phyloP scores from a whole-genome alignment of 2,888 invertebrate genomes.

The Phragmatobia fuliginosa region DNA sequence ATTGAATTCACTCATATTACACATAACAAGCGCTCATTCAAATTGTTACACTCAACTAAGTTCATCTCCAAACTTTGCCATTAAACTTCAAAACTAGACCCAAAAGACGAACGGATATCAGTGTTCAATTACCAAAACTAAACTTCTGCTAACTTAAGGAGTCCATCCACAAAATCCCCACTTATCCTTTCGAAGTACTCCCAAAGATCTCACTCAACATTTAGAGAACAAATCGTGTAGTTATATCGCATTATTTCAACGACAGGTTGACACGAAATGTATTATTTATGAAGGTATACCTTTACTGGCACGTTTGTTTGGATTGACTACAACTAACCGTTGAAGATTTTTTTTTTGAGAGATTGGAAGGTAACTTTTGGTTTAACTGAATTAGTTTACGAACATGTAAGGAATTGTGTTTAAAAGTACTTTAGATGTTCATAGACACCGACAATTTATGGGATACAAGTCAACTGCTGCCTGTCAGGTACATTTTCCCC shows the following conservation, averaged over 20 bases:
- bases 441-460: no score
- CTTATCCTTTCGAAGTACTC: constrained; percentile 15
- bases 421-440: no score
- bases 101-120: not conserved
- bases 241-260: constrained; percentile 31
- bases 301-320: not conserved
- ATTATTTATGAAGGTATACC: constrained; percentile 37
- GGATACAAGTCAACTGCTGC: no score
- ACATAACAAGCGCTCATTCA: not conserved
- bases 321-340: not conserved
- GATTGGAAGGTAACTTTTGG: not conserved
- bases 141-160: not conserved
- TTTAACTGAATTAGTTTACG: not conserved
- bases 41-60: not conserved
- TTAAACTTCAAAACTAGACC: not conserved
- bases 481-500: no score
- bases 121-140: constrained; percentile 3
- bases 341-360: not conserved
- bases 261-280: constrained; percentile 30
- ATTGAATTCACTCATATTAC: no score
- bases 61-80: not conserved
- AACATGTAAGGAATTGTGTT: no score
- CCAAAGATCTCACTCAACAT: constrained; percentile 7
- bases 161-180: constrained; percentile 12
- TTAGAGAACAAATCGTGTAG: constrained; percentile 21